phyloP scores from a whole-genome alignment of 64 coral and sea anemone genomes.

The Porites australiensis region DNA sequence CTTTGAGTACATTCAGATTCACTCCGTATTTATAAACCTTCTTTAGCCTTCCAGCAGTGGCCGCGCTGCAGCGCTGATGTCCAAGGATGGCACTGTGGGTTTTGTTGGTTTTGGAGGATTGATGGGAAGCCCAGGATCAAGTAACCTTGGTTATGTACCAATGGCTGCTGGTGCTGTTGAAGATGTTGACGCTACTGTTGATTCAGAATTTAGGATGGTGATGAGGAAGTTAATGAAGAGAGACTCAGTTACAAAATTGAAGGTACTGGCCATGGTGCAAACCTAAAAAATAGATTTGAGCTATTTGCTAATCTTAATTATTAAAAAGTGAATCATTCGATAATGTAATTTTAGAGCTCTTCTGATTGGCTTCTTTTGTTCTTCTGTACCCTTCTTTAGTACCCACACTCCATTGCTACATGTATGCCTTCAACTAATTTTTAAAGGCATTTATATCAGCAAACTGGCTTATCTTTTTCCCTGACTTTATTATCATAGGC shows the following conservation, averaged over 20 bases:
- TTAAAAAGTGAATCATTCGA: too few relatives aligned
- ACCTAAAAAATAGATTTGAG: too few relatives aligned
- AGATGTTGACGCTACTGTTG: slow-evolving; percentile 79
- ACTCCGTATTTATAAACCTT: too few relatives aligned
- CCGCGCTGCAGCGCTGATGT: slow-evolving; percentile 80
- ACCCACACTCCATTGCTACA: too few relatives aligned
- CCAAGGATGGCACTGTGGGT: slow-evolving; percentile 86
- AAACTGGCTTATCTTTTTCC: background rate
- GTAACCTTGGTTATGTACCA: slow-evolving; percentile 87
- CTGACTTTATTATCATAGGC: slow-evolving; percentile 58
- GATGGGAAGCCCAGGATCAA: slow-evolving; percentile 43
- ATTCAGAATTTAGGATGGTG: slow-evolving; percentile 89
- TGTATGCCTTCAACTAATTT: too few relatives aligned
- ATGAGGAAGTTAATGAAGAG: slow-evolving; percentile 96
- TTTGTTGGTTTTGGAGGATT: slow-evolving; percentile 92
- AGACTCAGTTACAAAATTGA: slow-evolving; percentile 95
- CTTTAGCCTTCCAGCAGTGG: slow-evolving; percentile 98
- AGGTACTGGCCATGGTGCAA: too few relatives aligned
- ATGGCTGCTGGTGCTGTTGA: slow-evolving; percentile 57
- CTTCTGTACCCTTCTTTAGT: too few relatives aligned
- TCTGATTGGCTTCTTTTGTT: too few relatives aligned
- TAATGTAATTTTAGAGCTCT: too few relatives aligned
- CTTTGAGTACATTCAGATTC: too few relatives aligned
- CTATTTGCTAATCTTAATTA: too few relatives aligned
- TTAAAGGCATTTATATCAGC: too few relatives aligned